Percentiles rank a stretch among this genome's conserved stretches.
phyloP scores from a whole-genome alignment of 2,113 vertebrate genomes.

The Electrona antarctica region DNA sequence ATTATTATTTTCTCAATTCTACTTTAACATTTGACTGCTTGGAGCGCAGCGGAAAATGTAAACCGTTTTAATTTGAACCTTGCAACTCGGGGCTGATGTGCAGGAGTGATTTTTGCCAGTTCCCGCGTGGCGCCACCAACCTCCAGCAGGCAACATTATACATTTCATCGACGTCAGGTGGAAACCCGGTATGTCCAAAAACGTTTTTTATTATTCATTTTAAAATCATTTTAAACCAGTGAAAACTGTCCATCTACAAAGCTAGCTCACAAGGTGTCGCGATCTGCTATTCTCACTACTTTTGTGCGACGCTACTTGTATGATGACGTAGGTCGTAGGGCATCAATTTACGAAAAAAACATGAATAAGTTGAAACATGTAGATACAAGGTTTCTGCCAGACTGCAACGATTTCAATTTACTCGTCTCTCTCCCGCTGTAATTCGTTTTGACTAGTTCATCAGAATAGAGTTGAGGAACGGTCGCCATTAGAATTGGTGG shows the following conservation, averaged over 20 bases:
- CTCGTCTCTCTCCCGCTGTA: conserved; percentile 9
- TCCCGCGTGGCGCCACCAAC: conserved; percentile 28
- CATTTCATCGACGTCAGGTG: too few species aligned
- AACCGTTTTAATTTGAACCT: conserved; percentile 61
- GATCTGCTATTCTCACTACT: too few species aligned
- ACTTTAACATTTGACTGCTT: conserved; percentile 29
- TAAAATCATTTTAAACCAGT: too few species aligned
- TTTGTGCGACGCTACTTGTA: too few species aligned
- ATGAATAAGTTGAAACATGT: too few species aligned
- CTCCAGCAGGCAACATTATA: conserved; percentile 18
- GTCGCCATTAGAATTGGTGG: conserved; percentile 12
- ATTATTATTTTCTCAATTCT: conserved; percentile 46
- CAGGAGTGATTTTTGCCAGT: conserved; percentile 21
- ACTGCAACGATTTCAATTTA: conserved; percentile 58
- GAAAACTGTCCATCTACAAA: too few species aligned
- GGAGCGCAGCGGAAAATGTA: conserved; percentile 27
- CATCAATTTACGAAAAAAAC: too few species aligned
- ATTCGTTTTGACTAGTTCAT: conserved; percentile 60
- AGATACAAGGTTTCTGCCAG: background rate
- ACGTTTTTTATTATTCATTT: too few species aligned
- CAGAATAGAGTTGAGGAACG: conserved; percentile 34
- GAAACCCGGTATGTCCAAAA: too few species aligned
- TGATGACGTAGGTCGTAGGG: too few species aligned
- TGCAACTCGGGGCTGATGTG: conserved; percentile 56
- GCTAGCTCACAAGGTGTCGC: too few species aligned